A percentile compares a stretch with the other conserved stretches of the same genome.
These are phyloP conservation scores for Autographa pulchrina DNA, from an alignment of 2,888 invertebrate species.

Conservation along the genomic window DNA sequence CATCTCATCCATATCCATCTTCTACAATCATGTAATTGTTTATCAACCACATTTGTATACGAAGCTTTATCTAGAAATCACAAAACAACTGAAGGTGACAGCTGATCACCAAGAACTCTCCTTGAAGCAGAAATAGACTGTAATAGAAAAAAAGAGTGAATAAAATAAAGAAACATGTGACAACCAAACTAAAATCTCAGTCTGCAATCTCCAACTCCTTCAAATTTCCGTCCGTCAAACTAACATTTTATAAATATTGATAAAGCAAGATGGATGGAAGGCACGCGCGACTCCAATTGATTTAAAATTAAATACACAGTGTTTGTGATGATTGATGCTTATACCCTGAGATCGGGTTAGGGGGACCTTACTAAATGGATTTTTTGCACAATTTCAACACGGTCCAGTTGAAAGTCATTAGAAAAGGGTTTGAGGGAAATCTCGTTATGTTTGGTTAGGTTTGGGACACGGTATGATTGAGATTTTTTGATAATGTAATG, in stretches of 20 bases:
- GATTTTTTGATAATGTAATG: constrained; percentile 4
- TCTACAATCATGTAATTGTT: too few relatives aligned
- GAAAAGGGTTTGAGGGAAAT: constrained; percentile 35
- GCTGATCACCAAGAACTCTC: too few relatives aligned
- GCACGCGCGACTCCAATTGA: constrained; percentile 87
- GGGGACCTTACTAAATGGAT: constrained; percentile 69
- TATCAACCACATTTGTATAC: too few relatives aligned
- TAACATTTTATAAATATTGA: constrained; percentile 82
- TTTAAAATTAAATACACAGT: constrained; percentile 85
- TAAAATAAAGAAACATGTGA: constrained; percentile 5
- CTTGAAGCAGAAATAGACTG: too few relatives aligned
- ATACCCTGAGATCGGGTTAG: constrained; percentile 82
- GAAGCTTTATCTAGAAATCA: too few relatives aligned
- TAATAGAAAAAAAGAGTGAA: neutral
- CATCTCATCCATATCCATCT: too few relatives aligned
- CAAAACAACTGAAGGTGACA: too few relatives aligned
- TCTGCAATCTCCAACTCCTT: constrained; percentile 34
- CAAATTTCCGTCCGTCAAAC: constrained; percentile 70
- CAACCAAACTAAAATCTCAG: constrained; percentile 17
- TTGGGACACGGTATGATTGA: neutral
- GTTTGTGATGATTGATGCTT: constrained; percentile 80
- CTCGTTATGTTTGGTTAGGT: constrained; percentile 26
- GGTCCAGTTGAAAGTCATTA: constrained; percentile 64
- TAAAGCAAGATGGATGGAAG: constrained; percentile 85
- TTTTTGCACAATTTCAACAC: constrained; percentile 64